Conservation (phyloP, 1,140 invertebrate species). For the Adelges cooleyi region DNA sequence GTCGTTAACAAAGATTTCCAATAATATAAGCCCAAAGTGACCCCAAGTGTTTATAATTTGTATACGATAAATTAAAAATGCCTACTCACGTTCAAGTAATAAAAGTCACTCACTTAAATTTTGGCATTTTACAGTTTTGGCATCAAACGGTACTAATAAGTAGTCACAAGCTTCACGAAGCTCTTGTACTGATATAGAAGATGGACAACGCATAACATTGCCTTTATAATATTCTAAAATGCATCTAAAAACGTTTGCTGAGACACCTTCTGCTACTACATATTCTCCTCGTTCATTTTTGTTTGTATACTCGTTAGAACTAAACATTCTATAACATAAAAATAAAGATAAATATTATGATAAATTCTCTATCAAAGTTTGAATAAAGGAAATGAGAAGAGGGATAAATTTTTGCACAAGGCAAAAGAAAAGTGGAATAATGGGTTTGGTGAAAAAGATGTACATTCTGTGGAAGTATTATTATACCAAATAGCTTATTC, state of each 20-base stretch:
- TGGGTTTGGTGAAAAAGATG: too few species aligned
- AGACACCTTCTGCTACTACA: constrained; percentile 96
- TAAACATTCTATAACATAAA: constrained; percentile 71
- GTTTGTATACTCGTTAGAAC: constrained; percentile 83
- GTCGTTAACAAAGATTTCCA: too few species aligned
- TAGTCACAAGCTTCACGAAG: constrained; percentile 97
- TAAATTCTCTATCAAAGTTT: not conserved
- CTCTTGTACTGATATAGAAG: constrained; percentile 78
- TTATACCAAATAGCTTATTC: too few species aligned
- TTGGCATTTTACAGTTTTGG: constrained; percentile 88
- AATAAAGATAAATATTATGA: not conserved
- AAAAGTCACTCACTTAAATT: constrained; percentile 63
- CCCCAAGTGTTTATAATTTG: not conserved
- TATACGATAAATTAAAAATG: not conserved
- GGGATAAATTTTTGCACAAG: too few species aligned
- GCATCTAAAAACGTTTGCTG: constrained; percentile 75
- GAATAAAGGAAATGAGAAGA: not conserved
- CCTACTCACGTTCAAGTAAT: too few species aligned
- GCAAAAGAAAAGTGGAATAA: too few species aligned
- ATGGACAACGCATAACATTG: constrained; percentile 61
- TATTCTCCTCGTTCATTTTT: constrained; percentile 94
- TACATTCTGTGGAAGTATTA: too few species aligned
- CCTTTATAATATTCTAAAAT: constrained; percentile 93
- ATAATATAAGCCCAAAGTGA: too few species aligned
- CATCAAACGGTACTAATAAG: constrained; percentile 93